These are phyloP conservation scores for Tupaia tana DNA, from an alignment of 2,113 vertebrate species.

Conservation along the genomic window DNA sequence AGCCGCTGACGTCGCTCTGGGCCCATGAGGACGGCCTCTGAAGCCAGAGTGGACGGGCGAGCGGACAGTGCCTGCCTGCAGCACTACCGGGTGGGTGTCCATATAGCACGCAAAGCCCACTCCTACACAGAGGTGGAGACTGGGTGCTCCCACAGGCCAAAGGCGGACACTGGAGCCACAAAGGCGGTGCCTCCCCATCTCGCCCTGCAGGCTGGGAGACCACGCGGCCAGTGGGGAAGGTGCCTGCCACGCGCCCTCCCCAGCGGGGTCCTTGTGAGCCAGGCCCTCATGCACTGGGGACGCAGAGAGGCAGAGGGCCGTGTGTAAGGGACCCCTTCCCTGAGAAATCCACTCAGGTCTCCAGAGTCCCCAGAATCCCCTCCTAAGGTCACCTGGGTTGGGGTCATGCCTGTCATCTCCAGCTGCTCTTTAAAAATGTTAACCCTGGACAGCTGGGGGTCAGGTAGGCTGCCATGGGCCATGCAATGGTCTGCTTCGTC, in stretches of 20 bases:
- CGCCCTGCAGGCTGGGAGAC: too few species aligned
- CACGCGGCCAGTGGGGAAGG: neutral
- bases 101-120: accelerated
- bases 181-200: too few species aligned
- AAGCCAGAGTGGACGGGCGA: accelerated
- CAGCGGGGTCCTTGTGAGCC: neutral
- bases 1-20: neutral
- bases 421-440: accelerated
- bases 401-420: accelerated
- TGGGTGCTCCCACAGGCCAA: accelerated
- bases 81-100: accelerated
- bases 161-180: accelerated
- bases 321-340: accelerated
- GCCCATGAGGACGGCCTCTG: accelerated
- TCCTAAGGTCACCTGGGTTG: accelerated
- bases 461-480: accelerated
- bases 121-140: accelerated
- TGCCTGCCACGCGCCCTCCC: accelerated
- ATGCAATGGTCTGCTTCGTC: accelerated
- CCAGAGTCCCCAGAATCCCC: accelerated
- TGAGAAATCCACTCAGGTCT: accelerated
- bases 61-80: accelerated
- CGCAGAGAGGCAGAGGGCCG: neutral
- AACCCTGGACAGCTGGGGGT: accelerated
- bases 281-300: neutral